Conservation (phyloP, 92 coral and sea anemone species). For the Phenganax stokvisi region DNA sequence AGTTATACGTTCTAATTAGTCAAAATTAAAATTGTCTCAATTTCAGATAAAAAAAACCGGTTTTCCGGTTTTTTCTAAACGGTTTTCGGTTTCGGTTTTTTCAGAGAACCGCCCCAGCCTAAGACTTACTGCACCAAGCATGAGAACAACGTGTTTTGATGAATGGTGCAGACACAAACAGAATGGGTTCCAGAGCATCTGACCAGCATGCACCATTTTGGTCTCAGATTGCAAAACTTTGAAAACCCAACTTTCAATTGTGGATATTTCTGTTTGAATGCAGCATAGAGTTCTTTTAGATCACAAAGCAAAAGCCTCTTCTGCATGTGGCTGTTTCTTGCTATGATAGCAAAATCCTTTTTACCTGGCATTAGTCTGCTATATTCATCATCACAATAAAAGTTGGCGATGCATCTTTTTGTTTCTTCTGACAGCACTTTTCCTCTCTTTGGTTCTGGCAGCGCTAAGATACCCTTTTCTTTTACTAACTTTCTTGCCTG, state of each 20-base stretch:
- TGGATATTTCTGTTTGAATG: constrained; percentile 41
- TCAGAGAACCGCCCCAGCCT: too few relatives aligned
- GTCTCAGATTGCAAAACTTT: constrained; percentile 47
- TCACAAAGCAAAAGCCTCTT: constrained; percentile 40
- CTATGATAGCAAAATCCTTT: constrained; percentile 38
- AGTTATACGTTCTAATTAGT: too few relatives aligned
- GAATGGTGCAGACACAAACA: constrained; percentile 49
- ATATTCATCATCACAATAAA: constrained; percentile 42
- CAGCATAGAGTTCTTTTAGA: constrained; percentile 28
- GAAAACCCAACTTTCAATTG: constrained; percentile 39
- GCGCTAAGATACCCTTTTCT: constrained; percentile 47
- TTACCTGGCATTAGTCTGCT: constrained; percentile 46
- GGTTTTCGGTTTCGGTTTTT: too few relatives aligned
- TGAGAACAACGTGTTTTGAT: constrained; percentile 39
- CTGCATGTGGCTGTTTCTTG: constrained; percentile 39
- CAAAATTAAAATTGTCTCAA: too few relatives aligned
- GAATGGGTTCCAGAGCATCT: constrained; percentile 49
- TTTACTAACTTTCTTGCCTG: constrained; percentile 43
- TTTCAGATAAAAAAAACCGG: too few relatives aligned
- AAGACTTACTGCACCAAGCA: constrained; percentile 49
- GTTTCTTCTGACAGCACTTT: constrained; percentile 45
- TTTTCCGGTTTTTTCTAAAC: too few relatives aligned
- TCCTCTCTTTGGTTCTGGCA: constrained; percentile 50
- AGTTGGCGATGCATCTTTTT: constrained; percentile 42
- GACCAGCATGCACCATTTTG: constrained; percentile 53